Evolutionary conservation across 2,888 invertebrate genomes (phyloP).

Genomic region (Melipona bicolor): DNA sequence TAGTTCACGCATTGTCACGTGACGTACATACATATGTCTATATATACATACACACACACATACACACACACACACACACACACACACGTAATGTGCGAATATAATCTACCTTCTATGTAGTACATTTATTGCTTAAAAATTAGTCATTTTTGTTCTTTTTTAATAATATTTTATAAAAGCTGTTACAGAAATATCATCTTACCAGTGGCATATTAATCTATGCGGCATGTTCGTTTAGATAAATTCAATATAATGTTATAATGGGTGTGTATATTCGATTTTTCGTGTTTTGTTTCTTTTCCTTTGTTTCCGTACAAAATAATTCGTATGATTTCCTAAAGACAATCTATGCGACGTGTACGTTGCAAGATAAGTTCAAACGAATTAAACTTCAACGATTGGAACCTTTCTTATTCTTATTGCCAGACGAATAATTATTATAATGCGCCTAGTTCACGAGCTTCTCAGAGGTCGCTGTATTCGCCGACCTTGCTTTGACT

Average conservation of each 20-base stretch:
- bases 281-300: not conserved
- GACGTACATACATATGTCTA: not conserved
- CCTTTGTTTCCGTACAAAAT: not conserved
- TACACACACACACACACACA: not conserved
- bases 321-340: not conserved
- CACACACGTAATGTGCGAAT: not conserved
- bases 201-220: not conserved
- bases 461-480: constrained; percentile 76
- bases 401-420: not conserved
- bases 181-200: not conserved
- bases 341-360: not conserved
- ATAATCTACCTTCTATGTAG: not conserved
- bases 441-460: constrained; percentile 59
- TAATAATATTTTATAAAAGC: not conserved
- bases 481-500: constrained; percentile 81
- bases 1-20: not conserved
- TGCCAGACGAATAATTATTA: not conserved
- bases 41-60: not conserved
- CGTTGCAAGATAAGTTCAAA: not conserved
- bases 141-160: not conserved
- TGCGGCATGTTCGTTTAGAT: not conserved
- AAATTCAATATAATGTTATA: not conserved
- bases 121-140: too few relatives aligned
- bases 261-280: not conserved
- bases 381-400: not conserved